Evolutionary conservation across 92 coral and sea anemone species (phyloP).

Genomic region (Paramuricea clavata): DNA sequence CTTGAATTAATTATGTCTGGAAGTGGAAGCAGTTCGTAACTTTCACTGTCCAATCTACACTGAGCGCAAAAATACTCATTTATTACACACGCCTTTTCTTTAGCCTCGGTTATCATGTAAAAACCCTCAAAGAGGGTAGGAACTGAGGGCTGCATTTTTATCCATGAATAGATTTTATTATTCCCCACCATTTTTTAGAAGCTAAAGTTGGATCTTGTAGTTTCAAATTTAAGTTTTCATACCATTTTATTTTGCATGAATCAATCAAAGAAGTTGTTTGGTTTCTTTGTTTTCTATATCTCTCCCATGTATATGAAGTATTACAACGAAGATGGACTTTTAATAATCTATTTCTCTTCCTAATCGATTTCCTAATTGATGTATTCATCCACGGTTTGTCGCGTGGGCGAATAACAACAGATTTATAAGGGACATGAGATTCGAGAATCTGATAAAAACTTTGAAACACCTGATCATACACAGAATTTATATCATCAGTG

Average conservation of each 20-base stretch:
- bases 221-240: not conserved
- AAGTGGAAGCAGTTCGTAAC: too few species aligned
- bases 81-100: conserved; percentile 63
- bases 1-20: too few species aligned
- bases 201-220: not conserved
- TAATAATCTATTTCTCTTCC: too few species aligned
- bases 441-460: too few species aligned
- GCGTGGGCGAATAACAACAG: too few species aligned
- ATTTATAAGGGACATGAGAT: too few species aligned
- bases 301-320: not conserved
- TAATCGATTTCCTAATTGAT: not conserved
- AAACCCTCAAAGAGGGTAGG: conserved; percentile 57
- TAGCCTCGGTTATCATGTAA: conserved; percentile 57
- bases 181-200: conserved; percentile 45
- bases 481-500: too few species aligned
- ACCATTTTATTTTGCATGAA: not conserved
- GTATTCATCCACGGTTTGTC: too few species aligned
- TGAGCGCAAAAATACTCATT: too few species aligned
- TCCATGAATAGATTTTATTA: conserved; percentile 32
- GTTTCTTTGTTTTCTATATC: conserved; percentile 21
- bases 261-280: conserved; percentile 4
- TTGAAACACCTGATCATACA: too few species aligned
- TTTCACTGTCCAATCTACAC: too few species aligned
- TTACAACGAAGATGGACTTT: too few species aligned
- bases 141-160: conserved; percentile 2